phyloP scores from a whole-genome alignment of 1,140 invertebrate species.

The Magallana gigas region DNA sequence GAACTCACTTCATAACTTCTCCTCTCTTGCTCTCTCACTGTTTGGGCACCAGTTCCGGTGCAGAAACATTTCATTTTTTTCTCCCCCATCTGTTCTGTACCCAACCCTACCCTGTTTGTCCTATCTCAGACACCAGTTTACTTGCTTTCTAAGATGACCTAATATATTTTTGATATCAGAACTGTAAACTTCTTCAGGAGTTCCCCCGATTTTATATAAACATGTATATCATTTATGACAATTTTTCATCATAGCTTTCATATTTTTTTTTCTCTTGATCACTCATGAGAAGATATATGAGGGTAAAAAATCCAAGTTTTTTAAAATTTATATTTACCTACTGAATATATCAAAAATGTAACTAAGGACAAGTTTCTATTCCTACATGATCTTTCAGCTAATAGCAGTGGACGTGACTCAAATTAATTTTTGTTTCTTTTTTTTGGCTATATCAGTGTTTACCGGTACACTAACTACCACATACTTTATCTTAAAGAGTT shows the following conservation, averaged over 20 bases:
- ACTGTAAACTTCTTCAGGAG: not conserved
- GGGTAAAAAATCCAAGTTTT: not conserved
- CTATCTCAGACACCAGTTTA: not conserved
- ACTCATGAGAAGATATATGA: not conserved
- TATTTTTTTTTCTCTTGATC: not conserved
- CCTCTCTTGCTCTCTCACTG: not conserved
- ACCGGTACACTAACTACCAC: not conserved
- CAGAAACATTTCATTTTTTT: not conserved
- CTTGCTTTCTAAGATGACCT: not conserved
- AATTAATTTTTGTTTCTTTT: not conserved
- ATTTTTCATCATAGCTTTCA: not conserved
- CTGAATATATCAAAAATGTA: not conserved
- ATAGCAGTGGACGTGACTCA: not conserved
- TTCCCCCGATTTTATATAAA: not conserved
- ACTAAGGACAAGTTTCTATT: not conserved
- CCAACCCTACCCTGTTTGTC: not conserved
- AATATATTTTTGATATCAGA: not conserved
- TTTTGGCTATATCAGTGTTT: not conserved
- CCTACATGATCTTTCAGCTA: not conserved
- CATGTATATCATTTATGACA: conserved; percentile 13
- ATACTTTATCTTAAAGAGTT: not conserved
- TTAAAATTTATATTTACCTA: not conserved
- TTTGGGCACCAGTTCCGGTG: conserved; percentile 3
- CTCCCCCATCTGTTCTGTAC: not conserved
- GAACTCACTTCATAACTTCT: not conserved